phyloP scores from a whole-genome alignment of 2,113 vertebrate genomes.

The Aphelocoma coerulescens region DNA sequence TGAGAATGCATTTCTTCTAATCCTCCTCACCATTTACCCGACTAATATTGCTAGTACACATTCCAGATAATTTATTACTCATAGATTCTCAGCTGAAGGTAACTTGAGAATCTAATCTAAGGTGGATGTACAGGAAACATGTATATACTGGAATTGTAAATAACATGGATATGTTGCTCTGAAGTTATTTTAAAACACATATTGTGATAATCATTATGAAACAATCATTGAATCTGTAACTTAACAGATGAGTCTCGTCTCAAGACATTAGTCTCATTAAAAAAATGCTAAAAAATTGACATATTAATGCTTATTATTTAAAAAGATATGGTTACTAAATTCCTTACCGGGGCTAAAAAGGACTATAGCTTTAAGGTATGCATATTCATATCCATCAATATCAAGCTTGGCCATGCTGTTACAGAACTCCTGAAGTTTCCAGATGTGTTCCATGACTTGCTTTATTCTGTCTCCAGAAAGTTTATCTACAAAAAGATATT shows the following conservation, averaged over 20 bases:
- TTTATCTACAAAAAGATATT: slow-evolving; percentile 82
- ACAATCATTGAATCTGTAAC: background rate
- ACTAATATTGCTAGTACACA: background rate
- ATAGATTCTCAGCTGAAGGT: background rate
- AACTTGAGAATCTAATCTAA: background rate
- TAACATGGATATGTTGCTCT: background rate
- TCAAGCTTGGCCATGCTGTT: slow-evolving; percentile 96
- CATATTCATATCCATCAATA: slow-evolving; percentile 95
- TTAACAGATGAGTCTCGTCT: background rate
- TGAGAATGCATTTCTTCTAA: background rate
- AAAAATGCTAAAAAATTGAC: background rate
- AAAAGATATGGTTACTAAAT: slow-evolving; percentile 7
- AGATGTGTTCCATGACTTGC: slow-evolving; percentile 98
- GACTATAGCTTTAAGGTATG: slow-evolving; percentile 97
- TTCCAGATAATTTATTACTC: background rate
- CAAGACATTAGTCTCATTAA: background rate
- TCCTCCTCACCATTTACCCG: background rate
- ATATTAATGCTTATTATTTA: background rate
- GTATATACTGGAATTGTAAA: background rate
- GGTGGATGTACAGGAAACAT: background rate
- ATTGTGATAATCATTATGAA: background rate
- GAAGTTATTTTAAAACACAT: background rate
- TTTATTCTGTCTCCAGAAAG: slow-evolving; percentile 93
- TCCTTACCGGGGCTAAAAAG: slow-evolving; percentile 95
- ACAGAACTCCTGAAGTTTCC: slow-evolving; percentile 99